These are phyloP conservation scores for Aythya baeri DNA, from an alignment of 2,113 vertebrate genomes.

Conservation along the genomic window DNA sequence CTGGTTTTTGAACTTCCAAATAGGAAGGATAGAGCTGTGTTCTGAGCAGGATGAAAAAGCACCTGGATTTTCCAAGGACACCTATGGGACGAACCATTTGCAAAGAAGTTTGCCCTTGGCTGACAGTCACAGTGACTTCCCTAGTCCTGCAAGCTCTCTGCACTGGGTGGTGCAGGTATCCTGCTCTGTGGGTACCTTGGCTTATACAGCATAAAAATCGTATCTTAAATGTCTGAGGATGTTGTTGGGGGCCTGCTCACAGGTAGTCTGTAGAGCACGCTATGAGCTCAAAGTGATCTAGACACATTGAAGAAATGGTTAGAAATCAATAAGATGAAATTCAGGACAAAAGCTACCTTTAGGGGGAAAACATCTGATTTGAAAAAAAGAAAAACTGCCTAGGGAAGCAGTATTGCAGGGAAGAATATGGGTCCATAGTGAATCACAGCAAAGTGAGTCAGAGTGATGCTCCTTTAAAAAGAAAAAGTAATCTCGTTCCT, in stretches of 20 bases:
- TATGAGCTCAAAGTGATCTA: conserved; percentile 6
- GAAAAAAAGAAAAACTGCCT: conserved; percentile 26
- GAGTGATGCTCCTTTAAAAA: not conserved
- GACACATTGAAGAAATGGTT: not conserved
- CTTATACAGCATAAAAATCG: not conserved
- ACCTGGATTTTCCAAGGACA: not conserved
- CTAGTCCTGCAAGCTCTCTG: not conserved
- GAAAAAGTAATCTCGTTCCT: not conserved
- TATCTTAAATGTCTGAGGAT: not conserved
- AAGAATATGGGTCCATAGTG: not conserved
- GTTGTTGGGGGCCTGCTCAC: not conserved
- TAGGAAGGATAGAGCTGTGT: not conserved
- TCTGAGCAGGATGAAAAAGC: not conserved
- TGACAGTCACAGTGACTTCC: not conserved
- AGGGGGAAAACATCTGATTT: conserved; percentile 30
- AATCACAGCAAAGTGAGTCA: conserved; percentile 11
- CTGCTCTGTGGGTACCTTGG: not conserved
- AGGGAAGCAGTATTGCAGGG: not conserved
- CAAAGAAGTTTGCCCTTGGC: not conserved
- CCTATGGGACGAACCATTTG: not conserved
- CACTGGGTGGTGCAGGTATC: not conserved
- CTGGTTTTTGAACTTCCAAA: not conserved
- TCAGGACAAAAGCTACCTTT: conserved; percentile 16
- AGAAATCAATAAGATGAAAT: conserved; percentile 33
- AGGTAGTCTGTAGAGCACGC: not conserved